These are phyloP conservation scores for Coryphaenoides rupestris DNA, from an alignment of 2,113 vertebrate species.

Conservation along the genomic window DNA sequence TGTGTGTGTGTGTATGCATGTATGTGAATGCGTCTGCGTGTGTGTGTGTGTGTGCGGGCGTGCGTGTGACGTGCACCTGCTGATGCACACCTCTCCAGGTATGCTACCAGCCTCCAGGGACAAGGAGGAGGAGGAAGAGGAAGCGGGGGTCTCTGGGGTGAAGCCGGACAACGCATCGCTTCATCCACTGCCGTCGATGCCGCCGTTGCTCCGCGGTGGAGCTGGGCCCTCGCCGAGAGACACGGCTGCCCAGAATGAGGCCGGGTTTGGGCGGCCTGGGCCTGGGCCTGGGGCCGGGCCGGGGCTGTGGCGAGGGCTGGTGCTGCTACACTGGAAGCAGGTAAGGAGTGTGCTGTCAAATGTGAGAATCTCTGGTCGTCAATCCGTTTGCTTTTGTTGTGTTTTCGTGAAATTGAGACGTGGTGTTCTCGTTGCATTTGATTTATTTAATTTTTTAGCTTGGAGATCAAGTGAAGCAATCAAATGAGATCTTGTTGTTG, in stretches of 20 bases:
- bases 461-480: too few species aligned
- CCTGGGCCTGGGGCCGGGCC: constrained; percentile 50
- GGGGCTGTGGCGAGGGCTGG: constrained; percentile 6
- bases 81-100: constrained; percentile 65
- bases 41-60: constrained; percentile 19
- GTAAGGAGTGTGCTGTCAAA: constrained; percentile 59
- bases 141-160: constrained; percentile 65
- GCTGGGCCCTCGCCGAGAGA: constrained; percentile 40
- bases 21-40: constrained; percentile 11
- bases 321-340: constrained; percentile 36
- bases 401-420: too few species aligned
- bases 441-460: too few species aligned
- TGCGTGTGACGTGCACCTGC: constrained; percentile 31
- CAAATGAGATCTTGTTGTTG: too few species aligned
- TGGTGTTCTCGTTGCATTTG: too few species aligned
- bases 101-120: constrained; percentile 55
- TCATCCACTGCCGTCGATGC: constrained; percentile 44
- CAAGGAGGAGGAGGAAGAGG: too few species aligned
- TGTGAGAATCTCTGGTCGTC: constrained; percentile 32
- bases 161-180: constrained; percentile 60
- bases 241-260: constrained; percentile 23
- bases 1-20: not conserved
- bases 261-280: too few species aligned
- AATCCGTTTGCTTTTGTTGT: too few species aligned
- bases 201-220: constrained; percentile 54